Base-by-base conservation (phyloP, 2,113 vertebrate species). In the Sitta europaea region DNA sequence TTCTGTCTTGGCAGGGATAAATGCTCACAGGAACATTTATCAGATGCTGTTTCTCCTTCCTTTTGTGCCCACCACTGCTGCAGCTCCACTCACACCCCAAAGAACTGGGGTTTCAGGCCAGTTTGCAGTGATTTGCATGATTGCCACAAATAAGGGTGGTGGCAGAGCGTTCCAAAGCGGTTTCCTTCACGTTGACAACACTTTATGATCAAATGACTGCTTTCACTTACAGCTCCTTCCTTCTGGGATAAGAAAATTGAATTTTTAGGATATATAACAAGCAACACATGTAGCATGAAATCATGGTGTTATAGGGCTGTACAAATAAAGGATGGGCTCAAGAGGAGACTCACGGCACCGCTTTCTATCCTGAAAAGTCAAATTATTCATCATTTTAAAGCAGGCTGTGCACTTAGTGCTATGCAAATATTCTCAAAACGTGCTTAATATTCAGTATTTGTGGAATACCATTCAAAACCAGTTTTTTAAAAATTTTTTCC, bases 161-260 rank as follows among this genome's bases (percentile, higher is more conserved):
- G 92, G 86, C 82, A 77, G 72, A 63, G 86, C 8, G 6, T 45
- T 95, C 91, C 61, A 8, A 72, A 92, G 85, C 53, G 0, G 63
- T 86, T 95, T 88, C 79, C 71, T 90, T 88, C 74, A 35, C 9
- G 5, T 88, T 81, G 88, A 94, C 85, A 93, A 29, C 31, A 5
- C 48, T 96, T 96, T 88, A 90, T 80, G 90, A 95, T 90, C 78
- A 93, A 94, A 92, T 93, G 82, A 72, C 55, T 77, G 28, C 72
- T 77, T 83, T 90, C 75, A 71, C 68, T 94, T 88, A 67, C 3
- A 48, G 93, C 86, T 94, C 82, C 73, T 94, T 88, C 79, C 88
- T 96, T 92, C 82, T 92, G 91, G 92, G 82, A 42, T 95, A 45
- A 96, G 92, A 90, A 96, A 93, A 94, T 88, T 83, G 95, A 96